Evolutionary conservation across 2,888 invertebrate genomes (phyloP).

Genomic region (Melieria omissa): DNA sequence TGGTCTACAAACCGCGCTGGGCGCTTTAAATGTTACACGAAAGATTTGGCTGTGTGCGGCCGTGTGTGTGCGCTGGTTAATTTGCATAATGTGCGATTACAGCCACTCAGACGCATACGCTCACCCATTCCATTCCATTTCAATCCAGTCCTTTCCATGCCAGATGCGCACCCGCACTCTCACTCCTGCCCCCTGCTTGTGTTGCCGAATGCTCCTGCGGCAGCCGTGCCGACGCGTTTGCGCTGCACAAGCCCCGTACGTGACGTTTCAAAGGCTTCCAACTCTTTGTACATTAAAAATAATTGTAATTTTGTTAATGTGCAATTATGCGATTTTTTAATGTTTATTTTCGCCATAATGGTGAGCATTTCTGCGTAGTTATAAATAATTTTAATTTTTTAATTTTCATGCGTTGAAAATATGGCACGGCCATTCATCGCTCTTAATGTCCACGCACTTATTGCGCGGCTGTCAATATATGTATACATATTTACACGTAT

Average conservation of each 20-base stretch:
- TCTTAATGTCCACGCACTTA: not conserved
- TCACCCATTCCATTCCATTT: not conserved
- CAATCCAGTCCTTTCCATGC: too few species aligned
- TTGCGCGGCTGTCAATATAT: not conserved
- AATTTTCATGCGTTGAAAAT: slow-evolving; percentile 36
- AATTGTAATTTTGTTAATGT: slow-evolving; percentile 37
- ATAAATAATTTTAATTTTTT: slow-evolving; percentile 44
- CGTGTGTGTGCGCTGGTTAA: slow-evolving; percentile 34
- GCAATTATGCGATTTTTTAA: slow-evolving; percentile 30
- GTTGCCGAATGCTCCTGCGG: not conserved
- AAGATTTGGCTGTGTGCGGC: not conserved
- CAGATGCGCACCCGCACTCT: not conserved
- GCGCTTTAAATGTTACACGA: not conserved
- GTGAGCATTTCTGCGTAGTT: slow-evolving; percentile 28
- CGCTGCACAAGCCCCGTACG: slow-evolving; percentile 5
- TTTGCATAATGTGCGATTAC: slow-evolving; percentile 44
- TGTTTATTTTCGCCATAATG: slow-evolving; percentile 6
- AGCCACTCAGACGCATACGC: slow-evolving; percentile 19
- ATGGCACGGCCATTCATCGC: not conserved
- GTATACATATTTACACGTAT: not conserved
- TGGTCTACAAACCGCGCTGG: not conserved
- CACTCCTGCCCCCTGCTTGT: not conserved
- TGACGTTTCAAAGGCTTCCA: slow-evolving; percentile 29
- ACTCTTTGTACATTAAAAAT: slow-evolving; percentile 28
- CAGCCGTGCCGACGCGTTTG: not conserved